Base-by-base conservation (phyloP, 2,113 vertebrate species). In the Agapornis roseicollis region DNA sequence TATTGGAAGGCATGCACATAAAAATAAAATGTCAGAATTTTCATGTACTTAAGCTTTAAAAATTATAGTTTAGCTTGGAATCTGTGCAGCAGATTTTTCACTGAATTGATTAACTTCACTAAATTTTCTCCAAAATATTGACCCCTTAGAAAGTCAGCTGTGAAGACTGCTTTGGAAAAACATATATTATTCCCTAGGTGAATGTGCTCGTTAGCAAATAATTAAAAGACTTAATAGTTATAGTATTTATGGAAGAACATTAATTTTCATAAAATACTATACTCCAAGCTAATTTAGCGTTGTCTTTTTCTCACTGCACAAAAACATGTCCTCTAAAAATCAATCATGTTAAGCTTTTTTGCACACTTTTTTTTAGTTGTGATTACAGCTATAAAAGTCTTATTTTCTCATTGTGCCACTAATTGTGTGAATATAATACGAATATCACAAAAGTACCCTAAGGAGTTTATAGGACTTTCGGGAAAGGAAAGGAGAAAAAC, bases 311-410 rank as follows among this genome's bases (percentile, higher is more conserved):
- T 66, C 8, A 1, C 33, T 88, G 8, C 8, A 72, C 9, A 76
- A 58, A 88, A 37, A 1, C 3, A 11, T 13, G 23, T n/a, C 5
- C 23, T 47, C 19, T 68, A 6, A 17, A 37, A 78, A 12, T 46
- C 4, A 60, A 9, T 7, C 4, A 39, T 53, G 7, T 18, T 9
- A 73, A 58, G 0, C 0, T 41, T 79, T 56, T 42, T 24, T n/a
- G 31, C 33, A 58, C 13, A 14, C 14, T 58, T 55, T 24, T 80
- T 42, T 61, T 12, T 11, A 35, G 41, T 79, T 29, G 4, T 83
- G 13, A 35, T 85, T 60, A 27, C 9, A 42, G 2, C 41, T 6
- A 11, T 17, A 72, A 72, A n/a, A 53, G 0, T 58, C 68, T 78
- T 69, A 1, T 64, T 70, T 42, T 77, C 7, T 39, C 16, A 24